Conservation (phyloP, 1,140 invertebrate species). For the Aplysia californica region DNA sequence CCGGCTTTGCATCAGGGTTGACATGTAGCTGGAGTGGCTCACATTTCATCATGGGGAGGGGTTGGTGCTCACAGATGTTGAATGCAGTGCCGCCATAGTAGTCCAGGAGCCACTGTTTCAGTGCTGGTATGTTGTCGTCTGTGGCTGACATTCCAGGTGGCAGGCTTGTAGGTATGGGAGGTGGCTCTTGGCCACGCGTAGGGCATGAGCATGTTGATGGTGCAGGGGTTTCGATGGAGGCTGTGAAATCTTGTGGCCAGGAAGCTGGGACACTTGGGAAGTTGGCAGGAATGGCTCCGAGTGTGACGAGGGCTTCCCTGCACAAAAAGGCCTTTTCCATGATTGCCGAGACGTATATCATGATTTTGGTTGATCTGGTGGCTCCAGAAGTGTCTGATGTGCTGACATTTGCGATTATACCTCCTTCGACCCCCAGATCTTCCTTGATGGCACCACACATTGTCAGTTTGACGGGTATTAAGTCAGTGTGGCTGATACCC, state of each 20-base stretch:
- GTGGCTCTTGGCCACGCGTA: constrained; percentile 22
- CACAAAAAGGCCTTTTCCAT: no score
- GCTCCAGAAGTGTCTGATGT: constrained; percentile 1
- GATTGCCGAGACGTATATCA: no score
- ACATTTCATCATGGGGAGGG: constrained; percentile 36
- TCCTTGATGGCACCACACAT: constrained; percentile 31
- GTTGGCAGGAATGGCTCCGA: no score
- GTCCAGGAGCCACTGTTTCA: constrained; percentile 31
- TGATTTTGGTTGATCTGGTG: constrained; percentile 12
- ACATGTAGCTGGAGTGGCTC: constrained; percentile 32
- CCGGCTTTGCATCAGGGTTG: constrained; percentile 25
- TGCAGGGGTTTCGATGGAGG: no score
- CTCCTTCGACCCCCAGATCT: constrained; percentile 24
- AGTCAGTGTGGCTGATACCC: neutral
- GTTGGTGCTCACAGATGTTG: constrained; percentile 46
- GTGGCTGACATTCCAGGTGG: constrained; percentile 26
- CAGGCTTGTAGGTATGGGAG: constrained; percentile 26
- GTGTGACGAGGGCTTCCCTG: no score
- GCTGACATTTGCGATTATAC: constrained; percentile 10
- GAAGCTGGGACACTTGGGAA: no score
- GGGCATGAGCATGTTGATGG: no score
- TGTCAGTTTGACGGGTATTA: constrained; percentile 26
- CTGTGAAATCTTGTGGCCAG: no score
- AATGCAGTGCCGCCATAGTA: constrained; percentile 39
- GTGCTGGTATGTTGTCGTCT: constrained; percentile 17